phyloP scores from a whole-genome alignment of 2,797 vertebrate species.

The Urosaurus nigricauda region DNA sequence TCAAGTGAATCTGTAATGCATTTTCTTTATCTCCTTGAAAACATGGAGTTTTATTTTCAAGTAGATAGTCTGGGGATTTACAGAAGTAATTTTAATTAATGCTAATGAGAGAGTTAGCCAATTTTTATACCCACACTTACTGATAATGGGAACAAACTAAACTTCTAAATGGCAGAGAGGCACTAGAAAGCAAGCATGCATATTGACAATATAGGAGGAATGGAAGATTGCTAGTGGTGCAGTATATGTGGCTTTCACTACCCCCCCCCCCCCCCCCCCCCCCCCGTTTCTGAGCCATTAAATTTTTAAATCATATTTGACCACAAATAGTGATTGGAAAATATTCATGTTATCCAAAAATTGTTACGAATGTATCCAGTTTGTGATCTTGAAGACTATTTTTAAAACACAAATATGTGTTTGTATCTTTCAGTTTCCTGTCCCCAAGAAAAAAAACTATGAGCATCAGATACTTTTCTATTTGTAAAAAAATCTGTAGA shows the following conservation, averaged over 20 bases:
- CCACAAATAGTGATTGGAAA: not conserved
- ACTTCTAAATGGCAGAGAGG: constrained; percentile 23
- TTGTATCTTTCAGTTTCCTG: no score
- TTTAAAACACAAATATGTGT: no score
- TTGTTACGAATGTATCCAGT: not conserved
- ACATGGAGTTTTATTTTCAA: constrained; percentile 29
- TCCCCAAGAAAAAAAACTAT: no score
- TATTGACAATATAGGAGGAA: not conserved
- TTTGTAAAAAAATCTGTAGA: no score
- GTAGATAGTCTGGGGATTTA: constrained; percentile 32
- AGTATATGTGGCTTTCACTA: not conserved
- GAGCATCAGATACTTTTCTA: no score
- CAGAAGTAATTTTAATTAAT: constrained; percentile 26
- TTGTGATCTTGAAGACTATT: not conserved
- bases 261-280: no score
- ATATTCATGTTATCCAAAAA: not conserved
- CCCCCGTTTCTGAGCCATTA: not conserved
- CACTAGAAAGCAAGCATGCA: not conserved
- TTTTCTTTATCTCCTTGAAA: constrained; percentile 37
- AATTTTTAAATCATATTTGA: not conserved
- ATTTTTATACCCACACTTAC: constrained; percentile 27
- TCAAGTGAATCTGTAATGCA: constrained; percentile 39
- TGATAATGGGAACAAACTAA: constrained; percentile 32
- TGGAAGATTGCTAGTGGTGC: not conserved
- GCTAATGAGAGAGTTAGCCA: constrained; percentile 35